phyloP scores from a whole-genome alignment of 2,888 invertebrate species.

The Himalopsyche kuldschensis region DNA sequence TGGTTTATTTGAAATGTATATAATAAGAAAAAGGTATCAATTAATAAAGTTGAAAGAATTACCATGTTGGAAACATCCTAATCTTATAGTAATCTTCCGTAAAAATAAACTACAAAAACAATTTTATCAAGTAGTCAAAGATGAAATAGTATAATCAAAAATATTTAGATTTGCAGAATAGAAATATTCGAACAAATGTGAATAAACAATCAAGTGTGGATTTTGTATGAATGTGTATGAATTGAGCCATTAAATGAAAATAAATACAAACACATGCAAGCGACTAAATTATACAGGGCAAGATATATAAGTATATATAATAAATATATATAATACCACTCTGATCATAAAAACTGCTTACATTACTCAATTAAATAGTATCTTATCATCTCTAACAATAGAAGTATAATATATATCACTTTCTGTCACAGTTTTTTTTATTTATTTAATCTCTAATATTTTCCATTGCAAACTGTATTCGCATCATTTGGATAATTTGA shows the following conservation, averaged over 20 bases:
- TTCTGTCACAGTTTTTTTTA: conserved; percentile 36
- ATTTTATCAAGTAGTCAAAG: too few relatives aligned
- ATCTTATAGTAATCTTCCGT: too few relatives aligned
- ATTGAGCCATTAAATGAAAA: conserved; percentile 28
- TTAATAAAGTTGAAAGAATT: too few relatives aligned
- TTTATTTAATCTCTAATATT: conserved; percentile 29
- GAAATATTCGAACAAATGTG: too few relatives aligned
- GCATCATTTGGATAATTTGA: conserved; percentile 26
- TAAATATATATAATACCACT: conserved; percentile 30
- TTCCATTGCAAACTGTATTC: conserved; percentile 23
- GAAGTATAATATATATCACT: conserved; percentile 39
- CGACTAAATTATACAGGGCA: conserved; percentile 27
- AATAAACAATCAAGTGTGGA: not conserved
- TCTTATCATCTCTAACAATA: conserved; percentile 38
- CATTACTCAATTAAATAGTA: conserved; percentile 38
- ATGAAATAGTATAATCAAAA: too few relatives aligned
- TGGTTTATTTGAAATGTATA: too few relatives aligned
- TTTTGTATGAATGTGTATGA: conserved; percentile 17
- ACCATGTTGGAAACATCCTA: too few relatives aligned
- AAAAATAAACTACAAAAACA: too few relatives aligned
- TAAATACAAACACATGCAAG: conserved; percentile 22
- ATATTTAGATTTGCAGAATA: too few relatives aligned
- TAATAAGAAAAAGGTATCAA: too few relatives aligned
- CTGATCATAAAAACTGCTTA: conserved; percentile 35
- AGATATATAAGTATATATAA: conserved; percentile 26